Evolutionary conservation across 2,888 invertebrate species (phyloP).

Genomic region (Lasioglossum marginatum): DNA sequence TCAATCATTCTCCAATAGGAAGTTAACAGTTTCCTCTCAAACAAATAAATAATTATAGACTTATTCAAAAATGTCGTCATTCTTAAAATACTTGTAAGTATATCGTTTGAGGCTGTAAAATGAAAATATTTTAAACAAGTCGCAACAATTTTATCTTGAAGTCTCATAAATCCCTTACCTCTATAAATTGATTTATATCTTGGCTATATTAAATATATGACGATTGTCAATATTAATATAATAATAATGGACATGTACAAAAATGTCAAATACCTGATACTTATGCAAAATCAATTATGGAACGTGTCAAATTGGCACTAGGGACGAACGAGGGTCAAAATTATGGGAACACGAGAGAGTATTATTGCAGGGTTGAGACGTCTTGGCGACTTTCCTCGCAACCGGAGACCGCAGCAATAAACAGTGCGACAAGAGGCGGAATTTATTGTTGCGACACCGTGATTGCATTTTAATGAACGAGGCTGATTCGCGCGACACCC

Average conservation of each 20-base stretch:
- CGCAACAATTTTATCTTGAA: neutral
- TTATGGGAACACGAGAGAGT: neutral
- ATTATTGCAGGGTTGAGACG: neutral
- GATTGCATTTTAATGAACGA: conserved; percentile 61
- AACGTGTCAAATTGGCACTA: too few relatives aligned
- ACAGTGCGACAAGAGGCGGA: conserved; percentile 25
- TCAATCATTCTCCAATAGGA: neutral
- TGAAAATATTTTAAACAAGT: neutral
- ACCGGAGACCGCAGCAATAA: conserved; percentile 23
- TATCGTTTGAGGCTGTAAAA: neutral
- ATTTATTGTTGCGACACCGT: conserved; percentile 42
- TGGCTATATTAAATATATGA: too few relatives aligned
- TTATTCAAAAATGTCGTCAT: neutral
- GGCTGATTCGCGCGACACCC: conserved; percentile 50
- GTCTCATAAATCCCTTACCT: too few relatives aligned
- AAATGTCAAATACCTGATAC: neutral
- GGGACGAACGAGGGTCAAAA: too few relatives aligned
- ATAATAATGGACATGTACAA: neutral
- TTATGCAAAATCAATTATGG: too few relatives aligned
- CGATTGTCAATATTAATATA: neutral
- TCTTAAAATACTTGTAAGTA: neutral
- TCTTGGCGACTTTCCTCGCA: neutral
- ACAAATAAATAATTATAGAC: too few relatives aligned
- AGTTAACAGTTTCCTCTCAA: neutral
- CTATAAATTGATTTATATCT: too few relatives aligned